phyloP scores from a whole-genome alignment of 1,140 invertebrate genomes.

The Dendrolimus kikuchii region DNA sequence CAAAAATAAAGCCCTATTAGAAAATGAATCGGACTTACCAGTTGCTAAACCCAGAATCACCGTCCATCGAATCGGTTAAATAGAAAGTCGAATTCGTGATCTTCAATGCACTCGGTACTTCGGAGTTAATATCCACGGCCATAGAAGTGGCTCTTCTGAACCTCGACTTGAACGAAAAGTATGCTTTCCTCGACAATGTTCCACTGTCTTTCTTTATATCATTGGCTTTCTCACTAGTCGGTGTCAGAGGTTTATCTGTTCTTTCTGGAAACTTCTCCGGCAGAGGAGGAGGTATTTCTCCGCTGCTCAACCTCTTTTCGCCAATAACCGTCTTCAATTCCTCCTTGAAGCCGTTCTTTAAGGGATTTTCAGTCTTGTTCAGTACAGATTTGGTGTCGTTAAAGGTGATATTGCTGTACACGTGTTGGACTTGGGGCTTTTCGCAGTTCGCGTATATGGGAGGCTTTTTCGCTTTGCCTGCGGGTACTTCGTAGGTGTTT shows the following conservation, averaged over 20 bases:
- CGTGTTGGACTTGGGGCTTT: slow-evolving; percentile 29
- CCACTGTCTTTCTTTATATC: slow-evolving; percentile 44
- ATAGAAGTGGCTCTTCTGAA: slow-evolving; percentile 67
- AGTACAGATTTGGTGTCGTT: slow-evolving; percentile 32
- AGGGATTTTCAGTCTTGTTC: slow-evolving; percentile 44
- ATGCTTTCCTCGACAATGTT: slow-evolving; percentile 66
- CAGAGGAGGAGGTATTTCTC: slow-evolving; percentile 41
- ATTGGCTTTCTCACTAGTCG: slow-evolving; percentile 27
- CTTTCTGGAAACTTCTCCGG: slow-evolving; percentile 31
- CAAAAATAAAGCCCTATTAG: too few relatives aligned
- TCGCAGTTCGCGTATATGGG: slow-evolving; percentile 56
- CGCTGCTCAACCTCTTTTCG: slow-evolving; percentile 43
- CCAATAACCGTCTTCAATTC: slow-evolving; percentile 43
- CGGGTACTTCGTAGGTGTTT: slow-evolving; percentile 30
- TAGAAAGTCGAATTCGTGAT: slow-evolving; percentile 78
- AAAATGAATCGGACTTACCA: slow-evolving; percentile 31
- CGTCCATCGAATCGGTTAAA: slow-evolving; percentile 74
- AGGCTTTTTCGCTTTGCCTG: slow-evolving; percentile 33
- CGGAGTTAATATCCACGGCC: slow-evolving; percentile 53
- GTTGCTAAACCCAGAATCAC: slow-evolving; percentile 73
- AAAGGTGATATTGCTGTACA: slow-evolving; percentile 51
- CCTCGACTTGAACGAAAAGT: slow-evolving; percentile 70
- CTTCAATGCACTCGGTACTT: slow-evolving; percentile 58
- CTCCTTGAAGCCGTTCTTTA: slow-evolving; percentile 43
- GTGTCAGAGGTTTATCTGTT: slow-evolving; percentile 46